Evolutionary conservation across 1,140 invertebrate species (phyloP).

Genomic region (Zaprionus inermis): DNA sequence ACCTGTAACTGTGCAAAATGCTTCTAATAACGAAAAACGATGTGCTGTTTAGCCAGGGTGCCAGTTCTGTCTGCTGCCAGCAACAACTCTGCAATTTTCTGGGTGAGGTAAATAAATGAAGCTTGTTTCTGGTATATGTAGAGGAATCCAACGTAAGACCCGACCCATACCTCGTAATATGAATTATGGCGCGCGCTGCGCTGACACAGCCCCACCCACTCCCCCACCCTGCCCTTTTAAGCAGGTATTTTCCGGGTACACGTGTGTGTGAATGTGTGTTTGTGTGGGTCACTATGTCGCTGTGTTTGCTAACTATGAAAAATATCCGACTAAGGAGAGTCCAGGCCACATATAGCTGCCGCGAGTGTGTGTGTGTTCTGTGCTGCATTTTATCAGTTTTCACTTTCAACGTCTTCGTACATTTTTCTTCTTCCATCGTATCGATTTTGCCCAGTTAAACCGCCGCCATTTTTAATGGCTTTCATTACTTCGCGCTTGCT

Average conservation of each 20-base stretch:
- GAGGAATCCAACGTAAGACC: neutral
- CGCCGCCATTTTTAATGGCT: constrained; percentile 78
- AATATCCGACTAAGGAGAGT: constrained; percentile 12
- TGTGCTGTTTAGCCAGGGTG: neutral
- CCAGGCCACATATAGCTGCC: neutral
- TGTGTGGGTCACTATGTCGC: neutral
- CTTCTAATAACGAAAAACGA: constrained; percentile 12
- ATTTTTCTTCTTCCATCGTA: constrained; percentile 39
- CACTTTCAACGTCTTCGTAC: constrained; percentile 60
- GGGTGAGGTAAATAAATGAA: constrained; percentile 13
- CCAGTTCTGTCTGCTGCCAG: constrained; percentile 25
- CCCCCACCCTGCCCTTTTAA: neutral
- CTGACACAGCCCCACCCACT: constrained; percentile 20
- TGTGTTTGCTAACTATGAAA: constrained; percentile 54
- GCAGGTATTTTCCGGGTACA: constrained; percentile 8
- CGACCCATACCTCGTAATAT: constrained; percentile 16
- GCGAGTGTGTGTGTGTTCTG: neutral
- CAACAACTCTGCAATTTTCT: constrained; percentile 11
- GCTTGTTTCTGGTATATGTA: neutral
- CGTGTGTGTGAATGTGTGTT: constrained; percentile 9
- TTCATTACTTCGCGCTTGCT: constrained; percentile 67
- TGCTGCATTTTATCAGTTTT: constrained; percentile 66
- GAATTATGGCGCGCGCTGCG: constrained; percentile 32
- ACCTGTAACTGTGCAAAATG: neutral
- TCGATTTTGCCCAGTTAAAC: constrained; percentile 70